phyloP scores from a whole-genome alignment of 2,113 vertebrate genomes.

The Hiodon alosoides region DNA sequence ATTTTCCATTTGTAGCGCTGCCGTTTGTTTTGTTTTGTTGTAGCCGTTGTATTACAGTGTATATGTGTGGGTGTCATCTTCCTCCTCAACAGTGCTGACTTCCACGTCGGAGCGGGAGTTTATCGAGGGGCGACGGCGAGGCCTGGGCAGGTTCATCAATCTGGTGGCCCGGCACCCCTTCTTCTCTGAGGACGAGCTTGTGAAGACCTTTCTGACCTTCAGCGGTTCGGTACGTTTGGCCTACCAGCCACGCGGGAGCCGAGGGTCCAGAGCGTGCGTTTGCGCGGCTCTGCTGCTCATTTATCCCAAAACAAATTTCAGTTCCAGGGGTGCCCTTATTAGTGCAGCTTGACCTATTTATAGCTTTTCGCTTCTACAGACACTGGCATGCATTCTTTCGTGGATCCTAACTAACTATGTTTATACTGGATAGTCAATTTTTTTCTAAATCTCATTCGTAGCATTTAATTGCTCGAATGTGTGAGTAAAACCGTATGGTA shows the following conservation, averaged over 20 bases:
- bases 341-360: no score
- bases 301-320: no score
- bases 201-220: slow-evolving; percentile 89
- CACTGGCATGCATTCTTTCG: no score
- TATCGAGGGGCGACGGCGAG: slow-evolving; percentile 84
- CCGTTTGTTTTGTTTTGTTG: neutral
- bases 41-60: neutral
- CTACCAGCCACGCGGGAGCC: neutral
- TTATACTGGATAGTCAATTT: no score
- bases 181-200: slow-evolving; percentile 81
- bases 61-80: slow-evolving; percentile 21
- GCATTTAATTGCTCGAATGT: no score
- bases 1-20: neutral
- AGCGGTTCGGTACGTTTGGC: slow-evolving; percentile 76
- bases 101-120: slow-evolving; percentile 81
- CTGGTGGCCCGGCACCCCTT: slow-evolving; percentile 87
- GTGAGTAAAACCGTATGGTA: no score
- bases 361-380: no score
- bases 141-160: slow-evolving; percentile 83
- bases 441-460: no score
- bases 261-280: no score
- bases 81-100: slow-evolving; percentile 45
- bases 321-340: no score
- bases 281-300: no score
- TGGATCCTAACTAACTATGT: no score